Evolutionary conservation across 2,797 vertebrate species (phyloP).

Genomic region (Lutra lutra): DNA sequence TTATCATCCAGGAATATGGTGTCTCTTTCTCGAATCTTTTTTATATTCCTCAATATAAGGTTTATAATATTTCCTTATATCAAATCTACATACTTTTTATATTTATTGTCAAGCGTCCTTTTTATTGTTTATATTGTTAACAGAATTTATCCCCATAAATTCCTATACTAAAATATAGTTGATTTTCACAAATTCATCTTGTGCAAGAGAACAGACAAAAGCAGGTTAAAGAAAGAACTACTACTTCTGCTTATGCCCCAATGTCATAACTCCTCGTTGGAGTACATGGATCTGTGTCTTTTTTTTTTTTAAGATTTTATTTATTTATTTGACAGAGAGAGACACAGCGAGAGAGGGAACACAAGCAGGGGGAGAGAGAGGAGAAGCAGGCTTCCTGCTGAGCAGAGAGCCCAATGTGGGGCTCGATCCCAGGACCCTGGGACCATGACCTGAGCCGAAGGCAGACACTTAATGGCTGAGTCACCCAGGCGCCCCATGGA

Average conservation of each 20-base stretch:
- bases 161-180: background rate
- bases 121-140: constrained; percentile 3
- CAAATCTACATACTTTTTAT: background rate
- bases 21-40: background rate
- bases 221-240: background rate
- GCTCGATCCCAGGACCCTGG: too few species aligned
- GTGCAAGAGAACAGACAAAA: background rate
- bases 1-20: background rate
- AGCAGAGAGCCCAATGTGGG: too few species aligned
- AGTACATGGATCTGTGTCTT: background rate
- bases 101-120: background rate
- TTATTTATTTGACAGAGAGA: too few species aligned
- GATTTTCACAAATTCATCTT: background rate
- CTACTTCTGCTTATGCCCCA: background rate
- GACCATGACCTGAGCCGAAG: too few species aligned
- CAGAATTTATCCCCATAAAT: constrained; percentile 4
- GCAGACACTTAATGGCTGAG: too few species aligned
- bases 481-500: too few species aligned
- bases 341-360: too few species aligned
- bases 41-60: background rate
- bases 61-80: background rate
- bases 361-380: too few species aligned
- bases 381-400: too few species aligned
- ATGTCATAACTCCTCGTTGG: background rate
- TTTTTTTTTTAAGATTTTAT: too few species aligned